A percentile compares a stretch with the other conserved stretches of the same genome.
These are phyloP conservation scores for Lamellibrachia columna DNA, from an alignment of 2,888 invertebrate genomes.

Conservation along the genomic window DNA sequence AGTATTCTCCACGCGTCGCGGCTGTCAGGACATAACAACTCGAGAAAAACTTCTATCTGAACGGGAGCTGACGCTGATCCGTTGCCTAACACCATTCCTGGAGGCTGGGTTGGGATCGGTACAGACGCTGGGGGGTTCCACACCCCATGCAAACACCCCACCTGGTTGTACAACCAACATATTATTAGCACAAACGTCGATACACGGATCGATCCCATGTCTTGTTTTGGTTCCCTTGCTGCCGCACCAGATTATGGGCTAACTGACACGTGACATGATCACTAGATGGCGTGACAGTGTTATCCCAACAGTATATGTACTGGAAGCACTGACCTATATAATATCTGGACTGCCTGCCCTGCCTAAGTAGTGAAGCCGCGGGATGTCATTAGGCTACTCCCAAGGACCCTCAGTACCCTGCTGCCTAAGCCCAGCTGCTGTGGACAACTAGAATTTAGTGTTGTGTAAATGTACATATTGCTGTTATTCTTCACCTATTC, in stretches of 20 bases:
- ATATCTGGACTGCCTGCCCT: no score
- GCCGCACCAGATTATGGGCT: not conserved
- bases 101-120: not conserved
- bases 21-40: not conserved
- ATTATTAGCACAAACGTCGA: not conserved
- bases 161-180: not conserved
- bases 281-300: not conserved
- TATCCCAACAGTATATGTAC: not conserved
- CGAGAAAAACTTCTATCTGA: constrained; percentile 12
- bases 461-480: no score
- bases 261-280: not conserved
- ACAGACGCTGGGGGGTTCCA: not conserved
- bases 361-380: no score
- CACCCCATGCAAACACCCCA: not conserved
- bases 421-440: no score
- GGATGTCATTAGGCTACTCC: no score
- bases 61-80: not conserved
- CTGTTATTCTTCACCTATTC: no score
- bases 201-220: not conserved
- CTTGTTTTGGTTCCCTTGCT: not conserved
- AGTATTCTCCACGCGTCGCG: not conserved
- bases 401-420: no score
- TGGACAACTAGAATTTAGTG: no score
- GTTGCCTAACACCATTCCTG: not conserved
- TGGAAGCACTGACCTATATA: no score